Evolutionary conservation across 2,113 vertebrate species (phyloP).

Genomic region (Globicephala melas): DNA sequence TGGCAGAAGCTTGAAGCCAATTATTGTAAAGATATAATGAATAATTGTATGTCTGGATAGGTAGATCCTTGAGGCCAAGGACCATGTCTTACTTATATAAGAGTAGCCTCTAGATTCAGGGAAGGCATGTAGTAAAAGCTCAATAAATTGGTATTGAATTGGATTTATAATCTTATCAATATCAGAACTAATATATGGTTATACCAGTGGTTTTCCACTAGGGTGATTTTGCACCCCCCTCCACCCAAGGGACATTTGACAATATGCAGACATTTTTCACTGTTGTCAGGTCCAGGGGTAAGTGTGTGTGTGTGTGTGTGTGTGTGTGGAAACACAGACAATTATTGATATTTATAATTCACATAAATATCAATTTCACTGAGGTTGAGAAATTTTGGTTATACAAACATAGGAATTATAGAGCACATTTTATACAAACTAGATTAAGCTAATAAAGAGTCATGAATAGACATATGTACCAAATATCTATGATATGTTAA

Average conservation of each 20-base stretch:
- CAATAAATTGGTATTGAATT: not conserved
- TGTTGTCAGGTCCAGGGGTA: not conserved
- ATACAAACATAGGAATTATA: not conserved
- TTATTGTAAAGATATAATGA: not conserved
- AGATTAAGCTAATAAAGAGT: not conserved
- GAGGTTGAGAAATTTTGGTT: not conserved
- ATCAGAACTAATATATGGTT: not conserved
- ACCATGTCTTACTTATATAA: not conserved
- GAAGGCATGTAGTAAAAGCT: not conserved
- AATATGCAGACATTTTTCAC: not conserved
- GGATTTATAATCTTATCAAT: not conserved
- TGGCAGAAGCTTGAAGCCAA: not conserved
- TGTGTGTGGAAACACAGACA: not conserved
- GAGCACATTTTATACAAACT: not conserved
- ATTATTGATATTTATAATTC: not conserved
- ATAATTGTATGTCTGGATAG: not conserved
- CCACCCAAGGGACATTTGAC: not conserved
- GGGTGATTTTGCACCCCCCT: not conserved
- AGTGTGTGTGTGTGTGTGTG: not conserved
- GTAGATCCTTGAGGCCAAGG: not conserved
- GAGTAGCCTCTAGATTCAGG: not conserved
- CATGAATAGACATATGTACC: not conserved
- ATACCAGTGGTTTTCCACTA: not conserved
- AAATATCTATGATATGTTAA: not conserved
- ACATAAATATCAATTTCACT: not conserved